Conservation (phyloP, 2,113 vertebrate species). For the Ptilonorhynchus violaceus region DNA sequence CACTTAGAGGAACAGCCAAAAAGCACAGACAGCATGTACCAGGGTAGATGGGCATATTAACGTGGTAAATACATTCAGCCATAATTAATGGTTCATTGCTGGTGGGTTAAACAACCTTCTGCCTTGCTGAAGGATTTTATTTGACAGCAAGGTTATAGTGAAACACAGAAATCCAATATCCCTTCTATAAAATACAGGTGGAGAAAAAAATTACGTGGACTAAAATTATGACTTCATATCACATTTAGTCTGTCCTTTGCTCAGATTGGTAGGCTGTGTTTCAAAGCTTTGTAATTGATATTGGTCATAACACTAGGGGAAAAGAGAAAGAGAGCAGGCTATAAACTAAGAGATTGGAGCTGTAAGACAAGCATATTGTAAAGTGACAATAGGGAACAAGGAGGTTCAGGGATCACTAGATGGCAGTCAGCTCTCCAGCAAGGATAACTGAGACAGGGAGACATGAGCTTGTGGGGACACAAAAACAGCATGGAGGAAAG, state of each 20-base stretch:
- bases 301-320: conserved; percentile 36
- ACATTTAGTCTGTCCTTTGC: conserved; percentile 50
- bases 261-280: conserved; percentile 41
- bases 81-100: conserved; percentile 6
- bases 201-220: conserved; percentile 13
- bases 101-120: conserved; percentile 38
- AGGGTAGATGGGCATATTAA: background rate
- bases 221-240: conserved; percentile 56
- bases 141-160: conserved; percentile 53
- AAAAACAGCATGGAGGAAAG: background rate
- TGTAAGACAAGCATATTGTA: background rate
- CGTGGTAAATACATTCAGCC: background rate
- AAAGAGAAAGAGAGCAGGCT: conserved; percentile 15
- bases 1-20: background rate
- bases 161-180: conserved; percentile 59
- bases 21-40: background rate
- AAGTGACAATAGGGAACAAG: background rate
- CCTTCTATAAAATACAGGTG: conserved; percentile 40
- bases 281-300: conserved; percentile 49
- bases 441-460: background rate
- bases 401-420: conserved; percentile 8
- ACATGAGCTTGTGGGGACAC: background rate
- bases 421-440: background rate
- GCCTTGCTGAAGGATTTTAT: conserved; percentile 41
- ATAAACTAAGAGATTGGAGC: conserved; percentile 15